Evolutionary conservation across 2,113 vertebrate genomes (phyloP), one percentile per base, ranked within the genome.

Genomic region (Aphyosemion australe): DNA sequence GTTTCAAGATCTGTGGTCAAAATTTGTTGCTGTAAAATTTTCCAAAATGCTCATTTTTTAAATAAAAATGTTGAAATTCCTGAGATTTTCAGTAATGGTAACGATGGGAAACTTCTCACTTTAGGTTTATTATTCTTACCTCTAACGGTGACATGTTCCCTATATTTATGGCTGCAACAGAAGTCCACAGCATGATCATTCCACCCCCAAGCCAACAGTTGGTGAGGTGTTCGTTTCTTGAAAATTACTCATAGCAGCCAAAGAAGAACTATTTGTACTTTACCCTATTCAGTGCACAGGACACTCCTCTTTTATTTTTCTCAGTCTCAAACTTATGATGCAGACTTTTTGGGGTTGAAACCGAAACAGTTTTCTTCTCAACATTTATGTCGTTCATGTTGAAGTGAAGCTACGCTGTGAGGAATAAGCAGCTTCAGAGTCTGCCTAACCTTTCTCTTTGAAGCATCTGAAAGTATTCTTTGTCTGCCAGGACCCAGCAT

Each of bases 131-230:
- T 14, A 51, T 26, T 51, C 5, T 14, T 7, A 31, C 31, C 18
- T 34, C 16, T 18, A 31, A 26, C 8, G 1, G 42, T 59, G n/a
- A 45, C 41, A 31, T n/a, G 20, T 31, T 58, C 19, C 20, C 5
- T 45, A 5, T 37, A 10, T 31, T 39, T 14, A 43, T 32, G 42
- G 43, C 26, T 18, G 16, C 58, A 56, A 34, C 53, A 56, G 14
- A 56, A 47, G 43, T 32, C 43, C 26, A 18, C n/a, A 14, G 26
- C n/a, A 20, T 6, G 45, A 61, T 61, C 16, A 13, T 4, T 48
- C n/a, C 31, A 34, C 31, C 45, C 45, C n/a, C 59, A 61, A n/a
- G 45, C 59, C 5, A 61, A 34, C 43, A 34, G 59, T 48, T 37
- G 26, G 58, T 34, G 26, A 48, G 26, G 9, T 34, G 15, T 37